Evolutionary conservation across 2,113 vertebrate species (phyloP), one percentile per base, ranked within the genome.

Genomic region (Microcebus jonahi): DNA sequence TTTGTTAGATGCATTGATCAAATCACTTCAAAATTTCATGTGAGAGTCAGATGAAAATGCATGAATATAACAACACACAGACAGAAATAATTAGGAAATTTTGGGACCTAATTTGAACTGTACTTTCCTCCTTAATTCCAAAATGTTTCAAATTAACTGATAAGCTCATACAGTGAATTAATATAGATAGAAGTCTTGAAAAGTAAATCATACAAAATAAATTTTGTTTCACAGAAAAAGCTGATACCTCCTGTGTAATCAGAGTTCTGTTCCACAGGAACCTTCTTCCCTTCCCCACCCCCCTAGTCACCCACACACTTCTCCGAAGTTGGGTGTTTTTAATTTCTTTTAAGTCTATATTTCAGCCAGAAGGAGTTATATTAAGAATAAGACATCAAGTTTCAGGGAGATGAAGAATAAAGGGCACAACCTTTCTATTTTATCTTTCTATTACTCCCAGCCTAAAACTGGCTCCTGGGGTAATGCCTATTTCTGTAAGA

Each of bases 401-500:
- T 98, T 59, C 97, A 97, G 96, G 88, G 57, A 97, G 71, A 96
- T 95, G 93, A 98, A 98, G 91, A 98, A 97, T 53, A 80, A 98
- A 98, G 90, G 91, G 97, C 94, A 96, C 9, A 94, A 77, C 77
- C 76, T 98, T 97, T 97, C 80, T 88, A 29, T 97, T 98, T 98
- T 97, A 96, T 98, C 88, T 98, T 39, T 97, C 13, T 98, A 94
- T 98, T 98, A 96, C 91, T 93, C 50, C 84, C 88, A 98, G 61
- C 94, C 95, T 97, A 95, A 98, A 97, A 97, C 84, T 97, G 97
- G 91, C 86, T 98, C 88, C 94, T 96, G 84, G 73, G 84, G 95
- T 97, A 98, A 96, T 98, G n/a, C n/a, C 89, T 97, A 61, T 95
- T 98, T 97, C 95, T 98, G 86, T 39, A 98, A 97, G 96, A 97